Evolutionary conservation across 2,797 vertebrate genomes (phyloP).

Genomic region (Phalanger gymnotis): DNA sequence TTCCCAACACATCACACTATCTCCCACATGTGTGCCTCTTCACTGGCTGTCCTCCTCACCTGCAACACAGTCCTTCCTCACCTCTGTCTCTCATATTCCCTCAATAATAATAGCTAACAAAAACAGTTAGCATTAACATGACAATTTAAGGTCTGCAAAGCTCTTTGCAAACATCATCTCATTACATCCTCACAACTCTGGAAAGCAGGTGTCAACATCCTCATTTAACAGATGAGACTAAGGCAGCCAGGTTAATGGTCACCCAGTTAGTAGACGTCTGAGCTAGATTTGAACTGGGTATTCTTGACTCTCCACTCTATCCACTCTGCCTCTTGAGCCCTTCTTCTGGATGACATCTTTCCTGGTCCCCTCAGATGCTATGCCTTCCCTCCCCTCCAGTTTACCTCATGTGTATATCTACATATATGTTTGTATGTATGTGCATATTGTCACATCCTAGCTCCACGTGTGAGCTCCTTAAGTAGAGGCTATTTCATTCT

Average conservation of each 20-base stretch:
- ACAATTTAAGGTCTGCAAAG: neutral
- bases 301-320: neutral
- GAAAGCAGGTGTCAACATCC: neutral
- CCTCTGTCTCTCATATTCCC: neutral
- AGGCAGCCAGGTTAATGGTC: neutral
- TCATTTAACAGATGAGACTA: neutral
- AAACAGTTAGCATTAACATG: neutral
- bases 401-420: neutral
- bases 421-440: neutral
- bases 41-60: neutral
- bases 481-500: no score
- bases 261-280: no score
- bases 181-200: neutral
- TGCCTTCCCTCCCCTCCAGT: neutral
- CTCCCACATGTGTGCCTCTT: neutral
- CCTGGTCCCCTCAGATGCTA: no score
- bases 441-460: neutral
- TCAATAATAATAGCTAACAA: neutral
- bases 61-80: neutral
- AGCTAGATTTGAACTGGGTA: neutral
- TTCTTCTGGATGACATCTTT: neutral
- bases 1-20: neutral
- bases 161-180: neutral
- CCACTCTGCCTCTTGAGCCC: neutral
- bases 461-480: neutral